Evolutionary conservation across 2,113 vertebrate species (phyloP).

Genomic region (Lonchura striata): DNA sequence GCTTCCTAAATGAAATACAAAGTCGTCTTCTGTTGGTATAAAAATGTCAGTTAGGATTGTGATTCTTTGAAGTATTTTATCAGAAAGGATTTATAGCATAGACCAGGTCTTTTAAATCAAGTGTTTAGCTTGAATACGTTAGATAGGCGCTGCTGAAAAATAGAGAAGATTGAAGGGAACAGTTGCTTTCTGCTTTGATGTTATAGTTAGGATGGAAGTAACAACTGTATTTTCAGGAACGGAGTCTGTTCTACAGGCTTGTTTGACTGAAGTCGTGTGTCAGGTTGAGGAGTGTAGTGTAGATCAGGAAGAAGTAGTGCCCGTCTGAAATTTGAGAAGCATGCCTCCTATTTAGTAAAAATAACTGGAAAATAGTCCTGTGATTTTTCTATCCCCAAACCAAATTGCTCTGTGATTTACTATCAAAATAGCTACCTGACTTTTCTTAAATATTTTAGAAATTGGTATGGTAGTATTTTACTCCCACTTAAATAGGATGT

Average conservation of each 20-base stretch:
- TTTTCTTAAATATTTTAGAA: background rate
- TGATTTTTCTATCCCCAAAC: background rate
- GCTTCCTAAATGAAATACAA: background rate
- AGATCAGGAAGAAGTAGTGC: background rate
- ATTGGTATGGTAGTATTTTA: background rate
- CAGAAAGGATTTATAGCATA: constrained; percentile 15
- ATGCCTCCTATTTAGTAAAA: background rate
- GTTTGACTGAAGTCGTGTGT: background rate
- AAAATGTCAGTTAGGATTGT: constrained; percentile 52
- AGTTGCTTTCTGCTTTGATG: constrained; percentile 30
- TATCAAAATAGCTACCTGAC: background rate
- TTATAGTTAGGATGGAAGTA: constrained; percentile 26
- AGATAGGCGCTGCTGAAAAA: constrained; percentile 2
- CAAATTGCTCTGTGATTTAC: background rate
- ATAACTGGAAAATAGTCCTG: background rate
- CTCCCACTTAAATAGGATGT: background rate
- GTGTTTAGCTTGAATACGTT: background rate
- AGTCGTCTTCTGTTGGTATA: background rate
- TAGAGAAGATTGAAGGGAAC: background rate
- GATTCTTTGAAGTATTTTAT: constrained; percentile 27
- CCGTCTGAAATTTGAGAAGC: background rate
- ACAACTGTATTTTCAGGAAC: background rate
- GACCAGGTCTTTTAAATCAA: background rate
- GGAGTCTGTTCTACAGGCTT: background rate
- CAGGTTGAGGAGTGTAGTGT: background rate